These are phyloP conservation scores for Sitta europaea DNA, from an alignment of 2,113 vertebrate species.

Conservation along the genomic window DNA sequence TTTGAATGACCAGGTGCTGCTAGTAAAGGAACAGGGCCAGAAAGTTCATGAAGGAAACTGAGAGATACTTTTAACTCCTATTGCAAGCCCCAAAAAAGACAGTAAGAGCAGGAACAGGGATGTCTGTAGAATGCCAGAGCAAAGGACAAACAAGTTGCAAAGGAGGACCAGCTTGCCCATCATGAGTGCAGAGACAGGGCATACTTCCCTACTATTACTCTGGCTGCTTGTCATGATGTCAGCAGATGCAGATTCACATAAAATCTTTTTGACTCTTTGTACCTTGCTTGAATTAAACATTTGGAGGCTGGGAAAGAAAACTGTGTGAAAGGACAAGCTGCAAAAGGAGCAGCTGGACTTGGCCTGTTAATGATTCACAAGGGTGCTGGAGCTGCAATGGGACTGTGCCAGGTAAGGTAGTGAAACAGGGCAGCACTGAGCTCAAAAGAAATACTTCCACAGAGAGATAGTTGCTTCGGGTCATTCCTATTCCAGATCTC, in stretches of 20 bases:
- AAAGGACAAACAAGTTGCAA: not conserved
- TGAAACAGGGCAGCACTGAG: not conserved
- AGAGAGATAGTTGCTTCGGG: not conserved
- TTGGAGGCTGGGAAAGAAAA: not conserved
- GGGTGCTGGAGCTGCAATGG: not conserved
- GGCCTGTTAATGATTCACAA: constrained; percentile 14
- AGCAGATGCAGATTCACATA: not conserved
- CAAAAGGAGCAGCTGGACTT: not conserved
- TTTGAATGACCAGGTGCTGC: not conserved
- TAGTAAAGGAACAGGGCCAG: not conserved
- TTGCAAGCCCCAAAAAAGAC: not conserved
- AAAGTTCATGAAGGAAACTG: not conserved
- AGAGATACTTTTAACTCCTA: not conserved
- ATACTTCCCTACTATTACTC: not conserved
- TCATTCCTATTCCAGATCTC: not conserved
- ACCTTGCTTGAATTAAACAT: not conserved
- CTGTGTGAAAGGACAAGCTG: not conserved
- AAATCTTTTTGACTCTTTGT: not conserved
- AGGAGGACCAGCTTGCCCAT: not conserved
- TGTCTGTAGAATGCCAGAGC: not conserved
- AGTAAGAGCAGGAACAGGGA: not conserved
- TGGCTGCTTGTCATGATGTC: not conserved
- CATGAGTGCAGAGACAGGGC: not conserved
- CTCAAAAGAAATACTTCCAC: not conserved
- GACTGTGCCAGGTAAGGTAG: not conserved